These are phyloP conservation scores for Toxotes chatareus DNA, from an alignment of 2,113 vertebrate genomes.

Conservation along the genomic window DNA sequence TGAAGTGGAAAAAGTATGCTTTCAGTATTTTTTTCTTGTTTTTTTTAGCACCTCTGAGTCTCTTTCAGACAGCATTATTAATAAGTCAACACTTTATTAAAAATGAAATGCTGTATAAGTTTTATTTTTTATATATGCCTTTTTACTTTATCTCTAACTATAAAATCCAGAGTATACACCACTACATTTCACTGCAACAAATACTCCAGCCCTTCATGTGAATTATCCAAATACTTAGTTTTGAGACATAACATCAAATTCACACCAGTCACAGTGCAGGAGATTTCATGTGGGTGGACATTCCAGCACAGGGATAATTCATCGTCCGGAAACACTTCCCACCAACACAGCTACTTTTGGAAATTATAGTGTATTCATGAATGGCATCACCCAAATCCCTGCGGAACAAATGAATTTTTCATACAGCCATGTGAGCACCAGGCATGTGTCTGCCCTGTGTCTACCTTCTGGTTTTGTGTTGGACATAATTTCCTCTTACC, in stretches of 20 bases:
- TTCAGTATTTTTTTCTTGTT: too few species aligned
- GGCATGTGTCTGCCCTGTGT: neutral
- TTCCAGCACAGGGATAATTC: conserved; percentile 16
- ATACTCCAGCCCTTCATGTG: neutral
- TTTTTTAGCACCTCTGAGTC: too few species aligned
- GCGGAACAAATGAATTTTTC: conserved; percentile 7
- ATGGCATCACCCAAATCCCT: conserved; percentile 17
- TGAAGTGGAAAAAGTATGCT: neutral
- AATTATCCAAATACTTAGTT: neutral
- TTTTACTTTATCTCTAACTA: neutral
- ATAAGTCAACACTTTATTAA: neutral
- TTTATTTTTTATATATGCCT: neutral
- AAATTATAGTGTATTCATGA: conserved; percentile 2
- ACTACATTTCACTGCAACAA: too few species aligned
- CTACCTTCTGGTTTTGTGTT: neutral
- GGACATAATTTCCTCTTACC: conserved; percentile 70
- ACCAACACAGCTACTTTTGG: neutral
- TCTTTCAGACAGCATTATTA: too few species aligned
- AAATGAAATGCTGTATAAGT: neutral
- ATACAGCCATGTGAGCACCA: conserved; percentile 6
- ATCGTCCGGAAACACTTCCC: conserved; percentile 2
- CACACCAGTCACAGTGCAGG: neutral
- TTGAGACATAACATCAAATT: neutral
- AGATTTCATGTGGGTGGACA: neutral
- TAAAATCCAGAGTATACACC: neutral